Conservation (phyloP, 1,140 invertebrate genomes). For the Trypoxylus dichotomus region DNA sequence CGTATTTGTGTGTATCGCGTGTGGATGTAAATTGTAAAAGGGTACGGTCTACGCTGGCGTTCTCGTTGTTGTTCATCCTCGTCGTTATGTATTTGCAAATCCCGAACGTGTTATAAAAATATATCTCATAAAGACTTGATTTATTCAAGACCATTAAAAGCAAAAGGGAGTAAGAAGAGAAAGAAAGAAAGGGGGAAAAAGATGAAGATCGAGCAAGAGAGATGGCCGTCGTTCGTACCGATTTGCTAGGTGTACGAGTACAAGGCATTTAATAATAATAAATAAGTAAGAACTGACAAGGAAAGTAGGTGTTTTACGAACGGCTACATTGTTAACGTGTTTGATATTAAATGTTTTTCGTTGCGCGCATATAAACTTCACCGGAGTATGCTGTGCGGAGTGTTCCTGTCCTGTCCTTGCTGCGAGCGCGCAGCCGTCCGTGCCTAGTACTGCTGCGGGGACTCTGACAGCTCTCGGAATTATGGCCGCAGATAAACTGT, state of each 20-base stretch:
- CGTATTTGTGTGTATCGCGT: neutral
- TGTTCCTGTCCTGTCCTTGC: constrained; percentile 34
- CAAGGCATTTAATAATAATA: constrained; percentile 34
- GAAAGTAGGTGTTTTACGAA: constrained; percentile 39
- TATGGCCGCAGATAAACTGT: constrained; percentile 45
- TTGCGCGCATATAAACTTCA: constrained; percentile 37
- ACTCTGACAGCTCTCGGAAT: constrained; percentile 42
- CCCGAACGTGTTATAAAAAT: constrained; percentile 17
- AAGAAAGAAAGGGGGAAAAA: neutral
- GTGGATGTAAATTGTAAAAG: constrained; percentile 2
- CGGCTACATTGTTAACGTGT: constrained; percentile 38
- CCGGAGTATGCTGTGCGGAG: neutral
- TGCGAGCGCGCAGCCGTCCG: constrained; percentile 40
- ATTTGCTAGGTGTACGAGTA: constrained; percentile 27
- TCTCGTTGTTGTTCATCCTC: neutral
- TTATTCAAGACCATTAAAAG: constrained; percentile 15
- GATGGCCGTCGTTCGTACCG: constrained; percentile 7
- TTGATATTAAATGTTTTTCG: constrained; percentile 42
- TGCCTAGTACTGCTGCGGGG: constrained; percentile 42
- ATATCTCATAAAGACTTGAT: constrained; percentile 10
- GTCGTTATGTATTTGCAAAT: constrained; percentile 19
- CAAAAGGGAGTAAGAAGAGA: neutral
- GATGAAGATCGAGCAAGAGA: neutral
- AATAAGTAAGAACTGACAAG: constrained; percentile 33
- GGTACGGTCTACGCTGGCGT: neutral